Evolutionary conservation across 2,888 invertebrate species (phyloP), one percentile per base, ranked within the genome.

Genomic region (Agrenia bidenticulata): DNA sequence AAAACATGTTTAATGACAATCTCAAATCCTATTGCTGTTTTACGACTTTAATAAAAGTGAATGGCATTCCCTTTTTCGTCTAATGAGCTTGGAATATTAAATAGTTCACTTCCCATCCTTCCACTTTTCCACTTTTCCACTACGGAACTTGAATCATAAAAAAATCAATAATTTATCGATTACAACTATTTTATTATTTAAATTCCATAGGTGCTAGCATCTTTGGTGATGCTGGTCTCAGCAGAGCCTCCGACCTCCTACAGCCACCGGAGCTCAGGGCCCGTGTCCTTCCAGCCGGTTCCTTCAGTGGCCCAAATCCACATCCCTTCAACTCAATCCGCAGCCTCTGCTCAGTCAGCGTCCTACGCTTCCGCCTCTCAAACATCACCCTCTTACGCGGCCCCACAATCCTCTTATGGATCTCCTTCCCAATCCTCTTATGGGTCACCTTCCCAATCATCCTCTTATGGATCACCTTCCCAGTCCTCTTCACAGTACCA

Each of bases 201-300:
- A n/a, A n/a, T n/a, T n/a, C n/a, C n/a, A n/a, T n/a, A 32, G 32
- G 32, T 32, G 32, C 11, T 32, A 32, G 32, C 32, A 32, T 32
- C 32, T 7, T 4, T 32, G 32, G 4, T 32, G 32, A 32, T 77
- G 73, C 76, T 77, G 57, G 79, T 76, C 4, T 2, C 17, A 41
- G 78, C 77, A 49, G 72, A 79, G 64, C 77, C 78, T 49, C 70
- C 72, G 23, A 64, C 64, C 17, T 54, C 65, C 42, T 68, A 68
- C 45, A 41, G 61, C 53, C 67, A 66, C 50, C 39, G 66, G 26
- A 65, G 63, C 27, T 63, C 64, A 2, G 26, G 17, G 15, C 17
- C 56, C 26, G 53, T 69, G 21, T 68, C 68, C 41, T 72, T 72
- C 54, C 71, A 72, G 27, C 51, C 65, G 17, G 71, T 72, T 37